Conservation (phyloP, 2,113 vertebrate species). For the Mohoua ochrocephala region DNA sequence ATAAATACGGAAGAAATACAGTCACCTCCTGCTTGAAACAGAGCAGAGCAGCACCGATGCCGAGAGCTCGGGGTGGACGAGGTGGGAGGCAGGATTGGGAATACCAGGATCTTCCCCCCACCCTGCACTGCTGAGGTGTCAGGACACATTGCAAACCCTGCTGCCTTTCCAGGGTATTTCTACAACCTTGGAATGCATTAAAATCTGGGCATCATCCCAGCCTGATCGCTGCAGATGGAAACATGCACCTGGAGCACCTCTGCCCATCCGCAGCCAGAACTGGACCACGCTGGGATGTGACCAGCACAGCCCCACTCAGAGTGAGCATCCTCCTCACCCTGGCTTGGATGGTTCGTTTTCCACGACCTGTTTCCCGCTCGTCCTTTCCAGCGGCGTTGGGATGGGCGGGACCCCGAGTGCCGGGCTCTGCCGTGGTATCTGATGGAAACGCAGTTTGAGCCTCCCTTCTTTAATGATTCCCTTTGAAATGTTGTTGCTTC, state of each 20-base stretch:
- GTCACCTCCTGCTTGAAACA: background rate
- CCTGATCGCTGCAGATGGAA: background rate
- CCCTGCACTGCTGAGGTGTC: no score
- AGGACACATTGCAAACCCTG: background rate
- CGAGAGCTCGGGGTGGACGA: background rate
- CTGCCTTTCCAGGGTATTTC: background rate
- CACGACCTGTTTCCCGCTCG: background rate
- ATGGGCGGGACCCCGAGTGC: background rate
- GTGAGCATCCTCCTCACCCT: background rate
- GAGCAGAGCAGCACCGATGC: background rate
- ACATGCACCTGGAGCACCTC: accelerated
- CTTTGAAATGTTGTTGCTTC: slow-evolving; percentile 67
- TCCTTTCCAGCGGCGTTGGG: background rate
- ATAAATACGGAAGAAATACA: background rate
- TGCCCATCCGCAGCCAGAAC: background rate
- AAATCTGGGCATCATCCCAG: background rate
- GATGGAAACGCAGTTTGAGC: slow-evolving; percentile 49
- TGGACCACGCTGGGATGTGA: background rate
- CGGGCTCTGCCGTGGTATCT: background rate
- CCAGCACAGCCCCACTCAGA: background rate
- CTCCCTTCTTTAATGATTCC: slow-evolving; percentile 66
- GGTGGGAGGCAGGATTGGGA: background rate
- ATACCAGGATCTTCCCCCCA: background rate
- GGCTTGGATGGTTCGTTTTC: background rate
- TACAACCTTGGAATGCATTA: background rate